These are phyloP conservation scores for Lophius americanus DNA, from an alignment of 2,797 vertebrate species.

Conservation along the genomic window DNA sequence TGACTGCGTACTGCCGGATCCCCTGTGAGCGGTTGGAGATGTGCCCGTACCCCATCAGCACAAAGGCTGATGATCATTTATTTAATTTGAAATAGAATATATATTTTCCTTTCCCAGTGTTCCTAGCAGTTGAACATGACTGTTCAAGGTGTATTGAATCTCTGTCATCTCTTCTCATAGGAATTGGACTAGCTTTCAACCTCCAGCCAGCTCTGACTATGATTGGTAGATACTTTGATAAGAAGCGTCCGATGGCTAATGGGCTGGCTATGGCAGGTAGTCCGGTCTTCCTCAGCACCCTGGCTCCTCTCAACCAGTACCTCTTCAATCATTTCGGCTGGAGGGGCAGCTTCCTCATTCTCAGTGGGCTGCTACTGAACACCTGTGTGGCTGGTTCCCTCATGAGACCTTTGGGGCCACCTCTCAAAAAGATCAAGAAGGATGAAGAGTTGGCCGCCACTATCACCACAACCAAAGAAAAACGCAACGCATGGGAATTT, in stretches of 20 bases:
- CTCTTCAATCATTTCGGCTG: conserved; percentile 93
- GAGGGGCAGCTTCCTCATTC: conserved; percentile 95
- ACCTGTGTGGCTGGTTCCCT: conserved; percentile 94
- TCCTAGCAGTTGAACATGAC: neutral
- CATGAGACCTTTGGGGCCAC: conserved; percentile 89
- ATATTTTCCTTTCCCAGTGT: neutral
- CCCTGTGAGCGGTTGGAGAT: too few species aligned
- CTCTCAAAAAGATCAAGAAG: conserved; percentile 70
- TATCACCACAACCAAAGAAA: conserved; percentile 67
- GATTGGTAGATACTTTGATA: conserved; percentile 94
- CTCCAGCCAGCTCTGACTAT: conserved; percentile 96
- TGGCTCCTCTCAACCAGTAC: conserved; percentile 96
- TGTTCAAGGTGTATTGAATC: neutral
- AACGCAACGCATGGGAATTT: conserved; percentile 67
- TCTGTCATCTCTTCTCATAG: conserved; percentile 69
- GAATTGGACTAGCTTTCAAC: conserved; percentile 96
- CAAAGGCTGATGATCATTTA: too few species aligned
- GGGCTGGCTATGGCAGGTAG: conserved; percentile 97
- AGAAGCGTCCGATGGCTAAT: conserved; percentile 93
- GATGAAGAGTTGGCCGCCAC: conserved; percentile 63
- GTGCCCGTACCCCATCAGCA: too few species aligned
- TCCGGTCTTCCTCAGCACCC: conserved; percentile 94
- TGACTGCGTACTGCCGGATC: too few species aligned
- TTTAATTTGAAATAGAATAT: neutral
- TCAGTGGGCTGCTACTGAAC: conserved; percentile 91